Conservation (phyloP, 1,140 invertebrate genomes). For the Bombus sibiricus region DNA sequence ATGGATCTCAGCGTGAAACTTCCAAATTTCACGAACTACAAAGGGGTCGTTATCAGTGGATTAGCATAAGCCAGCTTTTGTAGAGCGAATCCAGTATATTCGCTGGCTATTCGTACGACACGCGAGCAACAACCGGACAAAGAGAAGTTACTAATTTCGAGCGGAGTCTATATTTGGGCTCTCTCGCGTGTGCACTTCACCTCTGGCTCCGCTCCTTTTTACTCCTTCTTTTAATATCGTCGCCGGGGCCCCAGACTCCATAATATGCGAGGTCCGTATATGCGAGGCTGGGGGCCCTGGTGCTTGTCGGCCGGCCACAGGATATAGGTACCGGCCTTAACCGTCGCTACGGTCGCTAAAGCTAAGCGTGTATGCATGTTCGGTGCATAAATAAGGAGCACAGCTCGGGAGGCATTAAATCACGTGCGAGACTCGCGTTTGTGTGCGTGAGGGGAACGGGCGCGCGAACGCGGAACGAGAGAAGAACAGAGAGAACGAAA, state of each 20-base stretch:
- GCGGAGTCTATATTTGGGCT: constrained; percentile 71
- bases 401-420: constrained; percentile 79
- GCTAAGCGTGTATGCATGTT: constrained; percentile 78
- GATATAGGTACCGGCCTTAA: constrained; percentile 75
- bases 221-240: constrained; percentile 69
- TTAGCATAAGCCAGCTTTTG: not conserved
- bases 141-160: constrained; percentile 76
- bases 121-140: constrained; percentile 61
- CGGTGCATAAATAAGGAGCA: constrained; percentile 81
- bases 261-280: constrained; percentile 74
- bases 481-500: constrained; percentile 2
- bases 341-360: constrained; percentile 67
- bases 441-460: not conserved
- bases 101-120: constrained; percentile 45
- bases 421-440: constrained; percentile 73
- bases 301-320: constrained; percentile 72
- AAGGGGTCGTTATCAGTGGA: not conserved
- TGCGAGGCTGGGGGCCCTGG: constrained; percentile 57
- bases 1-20: not conserved
- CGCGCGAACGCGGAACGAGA: not conserved
- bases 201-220: constrained; percentile 61
- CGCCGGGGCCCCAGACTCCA: constrained; percentile 66
- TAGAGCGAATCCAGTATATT: not conserved
- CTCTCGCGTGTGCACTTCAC: constrained; percentile 62
- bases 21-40: not conserved